Evolutionary conservation across 2,888 invertebrate genomes (phyloP).

Genomic region (Acheta domesticus): DNA sequence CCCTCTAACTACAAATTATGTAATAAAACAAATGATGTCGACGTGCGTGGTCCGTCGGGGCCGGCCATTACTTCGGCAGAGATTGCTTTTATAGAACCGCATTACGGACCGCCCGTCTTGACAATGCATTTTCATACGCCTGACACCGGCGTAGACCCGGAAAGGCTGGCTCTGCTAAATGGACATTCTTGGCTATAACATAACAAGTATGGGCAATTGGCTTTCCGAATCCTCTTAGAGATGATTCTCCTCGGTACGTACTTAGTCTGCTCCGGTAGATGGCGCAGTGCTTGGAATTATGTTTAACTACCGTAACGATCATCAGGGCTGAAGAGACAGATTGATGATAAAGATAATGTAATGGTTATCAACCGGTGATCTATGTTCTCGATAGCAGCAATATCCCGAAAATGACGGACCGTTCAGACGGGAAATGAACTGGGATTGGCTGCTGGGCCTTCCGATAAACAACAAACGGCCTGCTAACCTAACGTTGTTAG

Average conservation of each 20-base stretch:
- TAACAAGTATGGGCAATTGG: background rate
- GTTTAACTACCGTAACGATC: conserved; percentile 5
- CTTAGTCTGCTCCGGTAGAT: background rate
- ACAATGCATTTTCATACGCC: background rate
- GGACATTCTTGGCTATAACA: background rate
- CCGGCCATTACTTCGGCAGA: background rate
- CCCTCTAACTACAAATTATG: background rate
- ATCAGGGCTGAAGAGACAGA: background rate
- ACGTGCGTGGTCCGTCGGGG: background rate
- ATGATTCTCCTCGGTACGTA: background rate
- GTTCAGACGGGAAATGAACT: no score
- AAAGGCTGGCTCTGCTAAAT: background rate
- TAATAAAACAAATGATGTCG: conserved; percentile 18
- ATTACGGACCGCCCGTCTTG: background rate
- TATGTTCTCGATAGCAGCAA: background rate
- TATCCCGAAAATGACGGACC: background rate
- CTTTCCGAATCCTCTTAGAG: background rate
- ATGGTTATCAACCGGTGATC: background rate
- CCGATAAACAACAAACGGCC: background rate
- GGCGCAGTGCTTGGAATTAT: background rate
- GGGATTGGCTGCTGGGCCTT: background rate
- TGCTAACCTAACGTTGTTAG: background rate
- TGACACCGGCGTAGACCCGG: background rate
- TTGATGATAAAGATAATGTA: conserved; percentile 3
- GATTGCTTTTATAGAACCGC: conserved; percentile 5